Conservation (phyloP, 1,140 invertebrate species). For the Bombus confusus region DNA sequence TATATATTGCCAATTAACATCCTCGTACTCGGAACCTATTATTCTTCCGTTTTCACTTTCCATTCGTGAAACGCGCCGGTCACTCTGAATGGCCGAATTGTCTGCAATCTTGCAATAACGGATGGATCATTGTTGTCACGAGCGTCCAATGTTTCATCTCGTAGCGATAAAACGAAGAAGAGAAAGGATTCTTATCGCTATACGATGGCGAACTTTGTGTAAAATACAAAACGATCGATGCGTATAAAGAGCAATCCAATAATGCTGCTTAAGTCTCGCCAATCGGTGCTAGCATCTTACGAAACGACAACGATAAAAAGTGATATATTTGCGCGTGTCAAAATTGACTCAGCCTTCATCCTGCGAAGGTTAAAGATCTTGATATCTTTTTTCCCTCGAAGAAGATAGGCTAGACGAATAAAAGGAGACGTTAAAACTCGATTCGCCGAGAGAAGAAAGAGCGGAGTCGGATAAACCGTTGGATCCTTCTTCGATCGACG, state of each 20-base stretch:
- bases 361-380: too few species aligned
- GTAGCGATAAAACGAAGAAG: neutral
- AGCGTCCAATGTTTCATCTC: neutral
- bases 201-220: neutral
- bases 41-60: constrained; percentile 18
- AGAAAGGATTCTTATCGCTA: neutral
- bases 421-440: neutral
- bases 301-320: too few species aligned
- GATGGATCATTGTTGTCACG: neutral
- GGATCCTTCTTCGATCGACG: constrained; percentile 45
- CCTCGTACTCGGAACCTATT: constrained; percentile 27
- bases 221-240: neutral
- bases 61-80: neutral
- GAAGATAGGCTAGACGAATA: too few species aligned
- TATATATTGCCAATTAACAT: constrained; percentile 25
- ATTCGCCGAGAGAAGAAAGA: neutral
- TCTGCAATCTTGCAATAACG: neutral
- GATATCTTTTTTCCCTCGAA: too few species aligned
- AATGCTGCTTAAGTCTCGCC: too few species aligned
- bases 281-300: too few species aligned
- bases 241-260: too few species aligned
- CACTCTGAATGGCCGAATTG: neutral
- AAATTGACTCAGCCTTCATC: too few species aligned
- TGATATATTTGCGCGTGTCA: too few species aligned
- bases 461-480: constrained; percentile 8